Evolutionary conservation across 2,888 invertebrate genomes (phyloP).

Genomic region (Malthinus seriepunctatus): DNA sequence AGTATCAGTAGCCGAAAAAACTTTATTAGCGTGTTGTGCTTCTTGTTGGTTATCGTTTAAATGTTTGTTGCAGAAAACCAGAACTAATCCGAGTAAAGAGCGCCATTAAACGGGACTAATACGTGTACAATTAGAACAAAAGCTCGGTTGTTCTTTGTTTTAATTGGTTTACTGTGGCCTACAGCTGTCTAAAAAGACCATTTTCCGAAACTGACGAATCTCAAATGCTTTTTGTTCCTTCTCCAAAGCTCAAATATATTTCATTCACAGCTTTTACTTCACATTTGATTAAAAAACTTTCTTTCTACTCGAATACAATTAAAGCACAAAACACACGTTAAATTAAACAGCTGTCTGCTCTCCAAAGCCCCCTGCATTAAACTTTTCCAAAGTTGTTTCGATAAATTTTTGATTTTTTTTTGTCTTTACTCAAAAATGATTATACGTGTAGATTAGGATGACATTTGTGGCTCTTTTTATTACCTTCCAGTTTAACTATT

Average conservation of each 20-base stretch:
- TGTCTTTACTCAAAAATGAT: background rate
- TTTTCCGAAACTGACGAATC: slow-evolving; percentile 39
- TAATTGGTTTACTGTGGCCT: slow-evolving; percentile 45
- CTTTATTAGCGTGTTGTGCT: slow-evolving; percentile 3
- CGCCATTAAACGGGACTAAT: slow-evolving; percentile 41
- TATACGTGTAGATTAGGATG: background rate
- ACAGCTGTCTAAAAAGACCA: slow-evolving; percentile 40
- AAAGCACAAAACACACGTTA: slow-evolving; percentile 5
- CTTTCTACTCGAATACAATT: slow-evolving; percentile 4
- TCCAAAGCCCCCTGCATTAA: background rate
- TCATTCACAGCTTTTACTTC: slow-evolving; percentile 39
- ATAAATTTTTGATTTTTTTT: background rate
- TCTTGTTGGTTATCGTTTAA: slow-evolving; percentile 10
- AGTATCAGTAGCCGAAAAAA: too few relatives aligned
- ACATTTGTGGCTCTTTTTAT: background rate
- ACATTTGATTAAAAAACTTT: slow-evolving; percentile 24
- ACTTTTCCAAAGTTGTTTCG: background rate
- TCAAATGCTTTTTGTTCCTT: slow-evolving; percentile 34
- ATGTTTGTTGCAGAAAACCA: slow-evolving; percentile 26
- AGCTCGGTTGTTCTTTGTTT: slow-evolving; percentile 43
- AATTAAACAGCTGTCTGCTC: background rate
- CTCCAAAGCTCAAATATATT: slow-evolving; percentile 40
- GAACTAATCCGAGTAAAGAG: slow-evolving; percentile 40
- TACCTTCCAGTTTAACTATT: background rate
- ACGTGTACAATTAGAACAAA: slow-evolving; percentile 45